Conservation (phyloP, 2,888 invertebrate genomes). For the Pterobdella sp. region DNA sequence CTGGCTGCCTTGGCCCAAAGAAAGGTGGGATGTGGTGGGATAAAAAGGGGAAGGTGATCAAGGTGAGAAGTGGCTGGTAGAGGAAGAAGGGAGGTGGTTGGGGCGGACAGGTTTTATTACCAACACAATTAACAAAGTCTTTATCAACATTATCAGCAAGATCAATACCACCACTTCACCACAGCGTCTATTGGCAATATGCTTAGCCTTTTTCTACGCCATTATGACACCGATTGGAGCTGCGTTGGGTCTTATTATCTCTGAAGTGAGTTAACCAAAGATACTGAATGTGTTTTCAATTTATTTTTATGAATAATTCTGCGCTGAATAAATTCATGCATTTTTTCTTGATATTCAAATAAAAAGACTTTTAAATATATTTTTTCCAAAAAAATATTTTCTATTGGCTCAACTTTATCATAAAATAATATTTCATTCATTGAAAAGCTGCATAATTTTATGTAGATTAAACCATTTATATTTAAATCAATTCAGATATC, state of each 20-base stretch:
- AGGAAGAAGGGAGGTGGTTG: background rate
- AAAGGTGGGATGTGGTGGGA: background rate
- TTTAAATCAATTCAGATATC: too few species aligned
- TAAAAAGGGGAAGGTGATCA: background rate
- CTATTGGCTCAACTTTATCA: too few species aligned
- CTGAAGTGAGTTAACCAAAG: slow-evolving; percentile 41
- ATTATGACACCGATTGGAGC: slow-evolving; percentile 65
- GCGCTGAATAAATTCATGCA: background rate
- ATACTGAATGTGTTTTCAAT: too few species aligned
- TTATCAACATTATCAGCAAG: background rate
- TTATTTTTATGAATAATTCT: background rate
- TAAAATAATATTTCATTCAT: too few species aligned
- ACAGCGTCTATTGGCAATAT: slow-evolving; percentile 45
- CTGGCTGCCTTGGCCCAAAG: slow-evolving; percentile 44
- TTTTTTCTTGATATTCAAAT: too few species aligned
- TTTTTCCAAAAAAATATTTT: too few species aligned
- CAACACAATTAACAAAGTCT: too few species aligned
- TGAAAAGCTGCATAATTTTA: too few species aligned
- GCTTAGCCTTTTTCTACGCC: slow-evolving; percentile 53
- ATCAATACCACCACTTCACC: slow-evolving; percentile 41
- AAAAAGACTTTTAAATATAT: too few species aligned
- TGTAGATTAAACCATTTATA: too few species aligned
- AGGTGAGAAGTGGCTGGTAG: background rate
- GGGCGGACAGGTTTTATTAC: background rate
- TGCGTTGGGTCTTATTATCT: slow-evolving; percentile 58